phyloP scores from a whole-genome alignment of 92 coral and sea anemone species.

The Parazoanthus darwini region DNA sequence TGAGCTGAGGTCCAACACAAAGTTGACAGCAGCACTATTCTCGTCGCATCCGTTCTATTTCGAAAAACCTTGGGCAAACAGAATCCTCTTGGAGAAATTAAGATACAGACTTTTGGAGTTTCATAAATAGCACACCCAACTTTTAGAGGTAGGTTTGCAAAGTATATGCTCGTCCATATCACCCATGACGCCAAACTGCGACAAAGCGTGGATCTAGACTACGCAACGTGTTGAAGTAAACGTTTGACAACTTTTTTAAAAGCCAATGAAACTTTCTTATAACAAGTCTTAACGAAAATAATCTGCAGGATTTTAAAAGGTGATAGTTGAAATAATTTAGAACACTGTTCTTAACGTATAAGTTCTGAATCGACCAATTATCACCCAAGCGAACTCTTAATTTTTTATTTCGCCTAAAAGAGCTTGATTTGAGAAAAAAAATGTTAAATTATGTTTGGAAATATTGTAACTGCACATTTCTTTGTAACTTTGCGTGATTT shows the following conservation, averaged over 20 bases:
- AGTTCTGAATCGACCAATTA: neutral
- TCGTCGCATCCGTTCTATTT: neutral
- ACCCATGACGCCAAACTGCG: neutral
- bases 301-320: neutral
- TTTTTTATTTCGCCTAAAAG: neutral
- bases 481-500: neutral
- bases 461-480: too few relatives aligned
- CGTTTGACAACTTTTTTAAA: neutral
- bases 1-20: slow-evolving; percentile 20
- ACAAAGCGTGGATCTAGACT: neutral
- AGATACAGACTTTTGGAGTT: neutral
- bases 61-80: neutral
- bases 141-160: slow-evolving; percentile 2
- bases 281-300: neutral
- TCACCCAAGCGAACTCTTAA: neutral
- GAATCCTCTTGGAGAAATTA: neutral
- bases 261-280: neutral
- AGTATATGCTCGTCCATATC: neutral
- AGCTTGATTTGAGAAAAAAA: neutral
- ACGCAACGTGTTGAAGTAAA: neutral
- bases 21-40: neutral
- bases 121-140: neutral
- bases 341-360: neutral
- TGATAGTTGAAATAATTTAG: neutral
- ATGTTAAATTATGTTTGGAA: neutral